phyloP scores from a whole-genome alignment of 2,888 invertebrate species.

The Nomada fucata region DNA sequence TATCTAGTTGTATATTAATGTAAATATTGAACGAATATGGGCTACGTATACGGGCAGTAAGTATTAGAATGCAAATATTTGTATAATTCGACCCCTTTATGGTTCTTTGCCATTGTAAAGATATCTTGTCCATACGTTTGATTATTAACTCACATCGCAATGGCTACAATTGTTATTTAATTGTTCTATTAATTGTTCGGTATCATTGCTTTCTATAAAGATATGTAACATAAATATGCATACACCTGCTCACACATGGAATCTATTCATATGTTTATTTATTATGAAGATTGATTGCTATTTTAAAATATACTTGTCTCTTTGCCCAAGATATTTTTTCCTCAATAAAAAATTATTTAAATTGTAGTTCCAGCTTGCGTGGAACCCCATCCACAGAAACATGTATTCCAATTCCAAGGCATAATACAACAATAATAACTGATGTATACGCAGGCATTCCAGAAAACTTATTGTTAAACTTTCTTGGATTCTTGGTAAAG shows the following conservation, averaged over 20 bases:
- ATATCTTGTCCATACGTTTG: neutral
- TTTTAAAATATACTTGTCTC: no score
- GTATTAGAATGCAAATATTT: constrained; percentile 27
- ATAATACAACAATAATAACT: constrained; percentile 84
- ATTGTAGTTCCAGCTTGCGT: constrained; percentile 65
- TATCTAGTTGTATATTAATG: constrained; percentile 61
- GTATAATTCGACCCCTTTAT: neutral
- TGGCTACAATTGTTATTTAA: neutral
- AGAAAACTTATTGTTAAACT: constrained; percentile 94
- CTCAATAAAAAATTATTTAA: neutral
- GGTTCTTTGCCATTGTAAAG: neutral
- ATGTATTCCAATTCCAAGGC: constrained; percentile 74
- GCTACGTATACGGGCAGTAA: constrained; percentile 57
- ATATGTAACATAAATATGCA: neutral
- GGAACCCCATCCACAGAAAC: constrained; percentile 73
- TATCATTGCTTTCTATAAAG: neutral
- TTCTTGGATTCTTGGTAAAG: constrained; percentile 89
- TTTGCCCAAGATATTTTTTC: no score
- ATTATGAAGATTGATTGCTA: neutral
- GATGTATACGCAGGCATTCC: constrained; percentile 96
- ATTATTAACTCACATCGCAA: neutral
- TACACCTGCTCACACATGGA: no score
- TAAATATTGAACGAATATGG: constrained; percentile 57
- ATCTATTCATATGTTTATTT: neutral
- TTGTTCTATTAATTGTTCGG: neutral